Evolutionary conservation across 2,888 invertebrate species (phyloP).

Genomic region (Terebella lapidaria): DNA sequence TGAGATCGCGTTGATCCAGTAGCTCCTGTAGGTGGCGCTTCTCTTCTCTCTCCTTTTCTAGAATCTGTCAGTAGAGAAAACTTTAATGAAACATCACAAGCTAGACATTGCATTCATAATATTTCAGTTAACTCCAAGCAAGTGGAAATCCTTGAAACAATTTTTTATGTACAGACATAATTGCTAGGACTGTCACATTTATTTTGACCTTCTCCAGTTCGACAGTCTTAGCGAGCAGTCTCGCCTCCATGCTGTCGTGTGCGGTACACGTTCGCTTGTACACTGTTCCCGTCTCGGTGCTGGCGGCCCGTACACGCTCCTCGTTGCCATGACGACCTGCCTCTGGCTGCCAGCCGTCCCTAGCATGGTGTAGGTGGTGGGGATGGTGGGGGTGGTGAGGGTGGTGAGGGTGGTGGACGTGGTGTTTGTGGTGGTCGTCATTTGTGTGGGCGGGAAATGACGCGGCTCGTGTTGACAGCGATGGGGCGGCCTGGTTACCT

Average conservation of each 20-base stretch:
- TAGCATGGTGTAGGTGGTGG: not conserved
- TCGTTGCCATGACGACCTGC: constrained; percentile 3
- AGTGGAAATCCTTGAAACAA: too few relatives aligned
- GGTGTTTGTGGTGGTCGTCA: not conserved
- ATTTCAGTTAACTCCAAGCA: too few relatives aligned
- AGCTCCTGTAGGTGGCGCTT: constrained; percentile 38
- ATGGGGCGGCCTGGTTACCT: too few relatives aligned
- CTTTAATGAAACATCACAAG: constrained; percentile 1
- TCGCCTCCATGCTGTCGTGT: constrained; percentile 3
- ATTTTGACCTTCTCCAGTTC: constrained; percentile 14
- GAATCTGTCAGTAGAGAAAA: constrained; percentile 23
- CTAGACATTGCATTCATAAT: not conserved
- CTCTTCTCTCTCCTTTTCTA: constrained; percentile 44
- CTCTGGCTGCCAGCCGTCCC: not conserved
- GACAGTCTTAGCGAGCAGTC: constrained; percentile 5
- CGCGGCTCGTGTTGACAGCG: too few relatives aligned
- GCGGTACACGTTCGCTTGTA: too few relatives aligned
- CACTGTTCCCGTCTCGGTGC: too few relatives aligned
- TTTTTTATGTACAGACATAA: not conserved
- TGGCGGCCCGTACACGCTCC: not conserved
- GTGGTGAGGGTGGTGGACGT: not conserved
- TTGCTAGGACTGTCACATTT: too few relatives aligned
- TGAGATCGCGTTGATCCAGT: constrained; percentile 40
- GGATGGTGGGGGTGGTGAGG: not conserved
- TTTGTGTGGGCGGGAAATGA: too few relatives aligned